Percentiles rank a stretch among this genome's conserved stretches.
phyloP scores from a whole-genome alignment of 2,888 invertebrate species.

The Tipula vernalis region DNA sequence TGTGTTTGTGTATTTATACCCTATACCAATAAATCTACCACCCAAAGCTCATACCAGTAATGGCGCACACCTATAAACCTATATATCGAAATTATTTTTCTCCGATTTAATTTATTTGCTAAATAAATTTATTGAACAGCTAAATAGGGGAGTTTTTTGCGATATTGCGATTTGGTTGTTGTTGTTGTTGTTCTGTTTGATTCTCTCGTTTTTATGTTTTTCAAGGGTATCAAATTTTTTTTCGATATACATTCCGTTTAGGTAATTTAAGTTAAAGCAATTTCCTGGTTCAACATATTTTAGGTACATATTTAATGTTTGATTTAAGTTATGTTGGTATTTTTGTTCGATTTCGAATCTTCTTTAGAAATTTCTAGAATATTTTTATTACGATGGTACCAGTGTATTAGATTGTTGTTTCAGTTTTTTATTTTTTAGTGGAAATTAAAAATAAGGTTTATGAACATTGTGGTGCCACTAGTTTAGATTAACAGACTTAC shows the following conservation, averaged over 20 bases:
- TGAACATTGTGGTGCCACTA: too few species aligned
- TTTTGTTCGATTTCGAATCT: not conserved
- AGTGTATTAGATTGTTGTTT: too few species aligned
- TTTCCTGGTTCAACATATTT: slow-evolving; percentile 4
- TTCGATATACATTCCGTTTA: not conserved
- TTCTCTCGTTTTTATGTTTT: not conserved
- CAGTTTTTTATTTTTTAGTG: too few species aligned
- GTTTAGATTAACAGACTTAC: too few species aligned
- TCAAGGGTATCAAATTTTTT: not conserved
- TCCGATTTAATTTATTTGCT: slow-evolving; percentile 4
- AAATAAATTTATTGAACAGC: slow-evolving; percentile 4
- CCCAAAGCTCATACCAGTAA: not conserved
- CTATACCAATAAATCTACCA: not conserved
- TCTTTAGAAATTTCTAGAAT: not conserved
- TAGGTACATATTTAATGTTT: slow-evolving; percentile 4
- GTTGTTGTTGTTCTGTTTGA: not conserved
- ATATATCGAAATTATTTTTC: not conserved
- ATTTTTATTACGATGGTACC: not conserved
- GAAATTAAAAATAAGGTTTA: too few species aligned
- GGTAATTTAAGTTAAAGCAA: slow-evolving; percentile 4
- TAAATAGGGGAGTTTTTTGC: not conserved
- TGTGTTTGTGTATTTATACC: not conserved
- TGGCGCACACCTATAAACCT: not conserved
- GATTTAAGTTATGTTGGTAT: not conserved
- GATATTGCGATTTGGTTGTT: not conserved